Base-by-base conservation (phyloP, 2,888 invertebrate genomes). In the Patella depressa region DNA sequence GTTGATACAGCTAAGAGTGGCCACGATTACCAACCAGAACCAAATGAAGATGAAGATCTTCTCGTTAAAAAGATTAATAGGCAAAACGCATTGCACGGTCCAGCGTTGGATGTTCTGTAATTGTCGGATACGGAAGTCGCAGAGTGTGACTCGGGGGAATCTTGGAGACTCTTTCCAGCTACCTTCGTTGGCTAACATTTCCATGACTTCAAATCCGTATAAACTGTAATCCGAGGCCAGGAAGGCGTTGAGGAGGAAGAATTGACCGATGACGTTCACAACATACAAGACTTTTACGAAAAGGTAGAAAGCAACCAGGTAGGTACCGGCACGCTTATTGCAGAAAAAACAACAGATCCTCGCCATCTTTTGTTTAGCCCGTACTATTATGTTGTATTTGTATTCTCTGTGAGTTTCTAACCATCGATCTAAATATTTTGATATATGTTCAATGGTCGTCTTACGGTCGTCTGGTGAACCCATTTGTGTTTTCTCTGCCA, bases 21-120 rank as follows among this genome's bases (percentile, higher is more conserved):
- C 82, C 0, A 89, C 82, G 11, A 89, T 79, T 2, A 88, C 86
- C 24, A 88, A 79, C 89, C 89, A 89, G 78, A 89, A 89, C 89
- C 88, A 89, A 53, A 89, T 81, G 78, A 89, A 87, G n/a, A 89
- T 85, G 80, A 89, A 89, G 73, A 89, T 88, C 81, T 89, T 89
- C 79, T 88, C 88, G 80, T 88, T 89, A 80, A 88, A 89, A 29
- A 89, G 82, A 79, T 89, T 89, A 74, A 89, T 88, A 11, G 89
- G 88, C 71, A 88, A 82, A 15, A 88, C 88, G 80, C 88, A 88
- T 76, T 88, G 89, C 9, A 89, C 88, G 7, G 88, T 88, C 86
- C 86, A 88, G 34, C 86, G 81, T 72, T 88, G 88, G 4, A 89
- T 81, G 78, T 89, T 89, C 72, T 83, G 82, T 79, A 89, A 84